Evolutionary conservation across 2,113 vertebrate genomes (phyloP).

Genomic region (Cichladusa arquata): DNA sequence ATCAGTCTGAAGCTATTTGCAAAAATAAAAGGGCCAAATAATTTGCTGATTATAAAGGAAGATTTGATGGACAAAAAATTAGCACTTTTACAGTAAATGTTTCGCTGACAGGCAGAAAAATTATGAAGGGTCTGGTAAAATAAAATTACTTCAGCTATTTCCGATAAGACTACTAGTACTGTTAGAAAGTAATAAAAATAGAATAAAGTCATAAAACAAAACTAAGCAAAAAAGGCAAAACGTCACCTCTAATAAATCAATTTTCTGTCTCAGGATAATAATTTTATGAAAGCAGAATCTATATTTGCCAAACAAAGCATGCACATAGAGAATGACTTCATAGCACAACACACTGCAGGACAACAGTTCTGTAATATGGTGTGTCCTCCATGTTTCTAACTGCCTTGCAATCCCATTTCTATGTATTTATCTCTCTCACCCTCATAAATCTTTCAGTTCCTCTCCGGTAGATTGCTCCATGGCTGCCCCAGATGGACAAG

Average conservation of each 20-base stretch:
- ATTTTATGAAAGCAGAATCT: neutral
- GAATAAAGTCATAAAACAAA: neutral
- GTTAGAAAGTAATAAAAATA: neutral
- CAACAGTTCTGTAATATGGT: neutral
- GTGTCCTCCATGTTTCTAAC: neutral
- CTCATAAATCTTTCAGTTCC: neutral
- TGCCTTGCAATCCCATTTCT: neutral
- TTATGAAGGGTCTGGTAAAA: neutral
- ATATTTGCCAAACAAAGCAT: neutral
- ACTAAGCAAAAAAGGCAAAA: accelerated
- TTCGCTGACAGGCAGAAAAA: neutral
- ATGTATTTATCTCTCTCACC: neutral
- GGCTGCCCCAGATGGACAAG: neutral
- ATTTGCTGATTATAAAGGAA: neutral
- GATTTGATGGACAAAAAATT: neutral
- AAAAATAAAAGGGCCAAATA: neutral
- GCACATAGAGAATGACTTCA: neutral
- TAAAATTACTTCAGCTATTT: neutral
- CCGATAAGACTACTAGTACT: neutral
- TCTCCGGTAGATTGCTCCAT: neutral
- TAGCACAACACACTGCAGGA: too few species aligned
- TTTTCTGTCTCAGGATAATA: neutral
- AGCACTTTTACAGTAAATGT: neutral
- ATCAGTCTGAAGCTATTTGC: neutral
- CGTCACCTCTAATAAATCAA: accelerated